Percentiles rank a stretch among this genome's conserved stretches.
phyloP scores from a whole-genome alignment of 2,113 vertebrate genomes.

The Choloepus hoffmanni region DNA sequence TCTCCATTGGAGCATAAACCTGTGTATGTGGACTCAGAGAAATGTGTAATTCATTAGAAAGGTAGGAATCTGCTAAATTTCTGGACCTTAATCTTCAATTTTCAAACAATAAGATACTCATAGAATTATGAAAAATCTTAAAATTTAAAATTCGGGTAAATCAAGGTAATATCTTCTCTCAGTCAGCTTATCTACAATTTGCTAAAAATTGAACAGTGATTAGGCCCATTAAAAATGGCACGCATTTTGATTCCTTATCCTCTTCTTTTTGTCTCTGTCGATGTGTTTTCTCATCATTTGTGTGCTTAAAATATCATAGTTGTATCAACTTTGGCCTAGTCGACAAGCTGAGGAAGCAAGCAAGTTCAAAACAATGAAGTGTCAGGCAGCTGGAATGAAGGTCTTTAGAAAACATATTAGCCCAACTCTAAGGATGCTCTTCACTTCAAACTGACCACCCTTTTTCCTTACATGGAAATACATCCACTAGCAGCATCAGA shows the following conservation, averaged over 20 bases:
- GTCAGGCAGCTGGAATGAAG: conserved; percentile 3
- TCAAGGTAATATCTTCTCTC: not conserved
- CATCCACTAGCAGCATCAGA: not conserved
- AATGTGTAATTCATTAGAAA: not conserved
- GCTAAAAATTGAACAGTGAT: conserved; percentile 17
- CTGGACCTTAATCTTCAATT: conserved; percentile 37
- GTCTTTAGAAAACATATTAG: conserved; percentile 31
- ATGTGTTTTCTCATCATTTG: conserved; percentile 1
- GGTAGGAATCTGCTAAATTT: conserved; percentile 54
- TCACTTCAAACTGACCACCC: not conserved
- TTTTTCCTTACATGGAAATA: conserved; percentile 18
- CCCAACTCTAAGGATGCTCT: not conserved
- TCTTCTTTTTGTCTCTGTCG: not conserved
- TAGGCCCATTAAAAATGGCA: conserved; percentile 13
- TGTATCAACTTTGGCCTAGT: conserved; percentile 15
- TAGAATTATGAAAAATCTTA: conserved; percentile 25
- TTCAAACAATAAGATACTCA: conserved; percentile 27
- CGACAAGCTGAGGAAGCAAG: conserved; percentile 53
- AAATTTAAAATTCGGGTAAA: conserved; percentile 23
- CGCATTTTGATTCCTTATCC: not conserved
- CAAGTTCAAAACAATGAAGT: conserved; percentile 47
- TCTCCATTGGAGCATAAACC: not conserved
- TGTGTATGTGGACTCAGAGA: not conserved
- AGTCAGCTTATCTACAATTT: not conserved
- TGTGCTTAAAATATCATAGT: not conserved